Evolutionary conservation across 2,797 vertebrate species (phyloP), one percentile per base, ranked within the genome.

Genomic region (Serranus cabrilla): DNA sequence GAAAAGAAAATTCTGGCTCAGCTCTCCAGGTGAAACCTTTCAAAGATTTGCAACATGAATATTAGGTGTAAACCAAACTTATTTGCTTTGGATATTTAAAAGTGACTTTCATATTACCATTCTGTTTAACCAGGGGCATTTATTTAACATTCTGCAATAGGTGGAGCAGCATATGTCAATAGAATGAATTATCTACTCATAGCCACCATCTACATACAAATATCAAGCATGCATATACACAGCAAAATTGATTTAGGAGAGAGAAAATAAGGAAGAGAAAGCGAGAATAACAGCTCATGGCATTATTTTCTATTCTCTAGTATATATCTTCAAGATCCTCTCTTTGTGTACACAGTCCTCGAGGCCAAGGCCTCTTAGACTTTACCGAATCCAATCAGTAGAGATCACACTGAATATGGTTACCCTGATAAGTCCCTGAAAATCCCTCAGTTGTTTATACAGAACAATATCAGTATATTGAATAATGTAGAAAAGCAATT

Each of bases 321-420:
- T 18, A 31, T 66, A 27, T 78, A 55, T 84, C 65, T 83, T 46
- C 18, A 34, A 65, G 50, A 74, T 70, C 23, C 60, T 80, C 80
- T 81, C 65, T 81, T 74, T 84, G 77, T 84, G 49, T 73, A 21
- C 62, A n/a, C 55, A 27, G 27, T 59, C 59, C 65, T 76, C 17
- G 23, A 80, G 63, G 66, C 71, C 72, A 78, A 69, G 69, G 54
- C 58, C 58, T 69, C 50, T 78, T 66, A 8, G 37, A 61, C 68
- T 78, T 76, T 52, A 65, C 52, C 60, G 63, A 79, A 84, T 87
- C 55, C 62, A 81, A 62, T 87, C 50, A 79, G 56, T 25, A 51
- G 51, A 42, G 25, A 71, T 86, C 65, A 68, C 47, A 25, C 11
- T 74, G 66, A 82, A 76, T 62, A 52, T 51, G 59, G 47, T 80